These are phyloP conservation scores for Pachycephus smyrnensis DNA, from an alignment of 2,888 invertebrate genomes.

Conservation along the genomic window DNA sequence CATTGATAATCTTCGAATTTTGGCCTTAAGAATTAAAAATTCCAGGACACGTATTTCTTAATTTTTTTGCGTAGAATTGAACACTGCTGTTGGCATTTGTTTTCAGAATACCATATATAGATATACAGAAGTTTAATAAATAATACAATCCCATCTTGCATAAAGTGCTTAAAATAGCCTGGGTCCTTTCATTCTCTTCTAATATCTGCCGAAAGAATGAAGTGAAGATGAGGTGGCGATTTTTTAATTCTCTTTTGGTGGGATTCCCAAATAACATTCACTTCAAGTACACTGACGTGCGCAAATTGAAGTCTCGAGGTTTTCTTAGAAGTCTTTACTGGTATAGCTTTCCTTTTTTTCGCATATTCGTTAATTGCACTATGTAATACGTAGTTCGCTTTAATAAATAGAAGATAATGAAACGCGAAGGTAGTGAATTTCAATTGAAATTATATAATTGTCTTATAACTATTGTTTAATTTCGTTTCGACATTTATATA, in stretches of 20 bases:
- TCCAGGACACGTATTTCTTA: background rate
- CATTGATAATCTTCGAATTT: background rate
- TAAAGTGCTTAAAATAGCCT: no score
- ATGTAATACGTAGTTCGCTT: background rate
- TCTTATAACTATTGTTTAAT: background rate
- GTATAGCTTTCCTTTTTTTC: background rate
- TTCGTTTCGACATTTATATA: background rate
- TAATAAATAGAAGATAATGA: background rate
- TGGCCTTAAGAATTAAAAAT: background rate
- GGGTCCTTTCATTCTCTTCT: no score
- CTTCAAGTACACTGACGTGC: background rate
- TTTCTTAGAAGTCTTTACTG: background rate
- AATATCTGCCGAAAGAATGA: background rate
- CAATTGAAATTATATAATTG: slow-evolving; percentile 7
- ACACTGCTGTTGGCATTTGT: background rate
- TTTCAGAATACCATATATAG: no score
- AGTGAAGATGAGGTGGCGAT: background rate
- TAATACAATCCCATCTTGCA: no score
- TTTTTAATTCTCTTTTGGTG: background rate
- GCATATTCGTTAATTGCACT: background rate
- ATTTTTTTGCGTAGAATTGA: background rate
- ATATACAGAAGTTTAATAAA: background rate
- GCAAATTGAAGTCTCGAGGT: background rate
- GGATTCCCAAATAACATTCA: background rate
- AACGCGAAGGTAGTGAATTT: background rate